These are phyloP conservation scores for Formica aserva DNA, from an alignment of 2,888 invertebrate species.

Conservation along the genomic window DNA sequence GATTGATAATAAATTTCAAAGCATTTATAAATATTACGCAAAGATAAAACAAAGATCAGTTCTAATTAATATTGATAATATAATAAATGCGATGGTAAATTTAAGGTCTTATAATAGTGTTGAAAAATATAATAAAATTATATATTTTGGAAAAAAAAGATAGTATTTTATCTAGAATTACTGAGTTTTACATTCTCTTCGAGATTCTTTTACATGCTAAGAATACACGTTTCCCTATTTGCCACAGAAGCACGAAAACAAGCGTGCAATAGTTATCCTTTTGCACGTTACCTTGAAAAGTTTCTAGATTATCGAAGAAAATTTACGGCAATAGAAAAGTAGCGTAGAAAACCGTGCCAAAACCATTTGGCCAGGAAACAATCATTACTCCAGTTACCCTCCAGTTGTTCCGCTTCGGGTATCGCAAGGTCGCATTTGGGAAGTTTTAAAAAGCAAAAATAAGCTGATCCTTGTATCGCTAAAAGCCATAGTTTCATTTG, in stretches of 20 bases:
- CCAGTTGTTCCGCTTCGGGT: constrained; percentile 44
- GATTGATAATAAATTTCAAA: not conserved
- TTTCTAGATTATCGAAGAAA: constrained; percentile 72
- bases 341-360: constrained; percentile 67
- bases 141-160: not conserved
- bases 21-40: not conserved
- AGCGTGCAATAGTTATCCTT: constrained; percentile 56
- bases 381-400: constrained; percentile 60
- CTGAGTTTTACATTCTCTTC: not conserved
- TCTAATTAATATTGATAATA: not conserved
- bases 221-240: constrained; percentile 60
- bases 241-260: constrained; percentile 44
- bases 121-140: not conserved
- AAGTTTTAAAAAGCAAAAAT: constrained; percentile 52
- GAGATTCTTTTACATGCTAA: constrained; percentile 30
- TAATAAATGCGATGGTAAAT: not conserved
- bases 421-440: constrained; percentile 68
- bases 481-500: constrained; percentile 4
- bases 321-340: constrained; percentile 64
- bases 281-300: constrained; percentile 66
- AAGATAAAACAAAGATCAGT: not conserved
- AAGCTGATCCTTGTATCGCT: constrained; percentile 18
- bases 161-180: not conserved
- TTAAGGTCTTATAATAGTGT: not conserved
- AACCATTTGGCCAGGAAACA: constrained; percentile 74